A percentile compares a stretch with the other conserved stretches of the same genome.
phyloP scores from a whole-genome alignment of 1,140 invertebrate species.

The Prorops nasuta region DNA sequence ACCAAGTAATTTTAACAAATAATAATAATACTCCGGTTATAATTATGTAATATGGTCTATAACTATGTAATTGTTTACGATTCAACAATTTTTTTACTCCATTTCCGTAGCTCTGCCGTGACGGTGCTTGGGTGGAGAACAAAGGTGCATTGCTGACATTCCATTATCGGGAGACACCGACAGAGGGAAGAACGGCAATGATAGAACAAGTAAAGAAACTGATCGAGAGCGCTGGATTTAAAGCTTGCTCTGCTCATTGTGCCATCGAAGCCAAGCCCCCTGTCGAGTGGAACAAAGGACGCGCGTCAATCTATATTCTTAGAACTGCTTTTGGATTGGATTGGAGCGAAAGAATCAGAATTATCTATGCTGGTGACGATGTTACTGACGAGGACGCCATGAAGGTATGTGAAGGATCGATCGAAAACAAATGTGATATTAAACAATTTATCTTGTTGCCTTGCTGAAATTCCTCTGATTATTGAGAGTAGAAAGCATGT shows the following conservation, averaged over 20 bases:
- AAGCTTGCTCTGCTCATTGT: conserved; percentile 74
- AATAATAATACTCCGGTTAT: not conserved
- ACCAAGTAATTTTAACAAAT: conserved; percentile 61
- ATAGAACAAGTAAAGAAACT: conserved; percentile 68
- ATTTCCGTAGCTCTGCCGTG: conserved; percentile 67
- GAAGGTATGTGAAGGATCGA: conserved; percentile 68
- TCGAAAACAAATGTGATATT: too few relatives aligned
- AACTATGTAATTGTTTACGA: not conserved
- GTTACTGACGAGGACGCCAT: conserved; percentile 89
- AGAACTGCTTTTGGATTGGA: conserved; percentile 86
- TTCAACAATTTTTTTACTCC: conserved; percentile 7
- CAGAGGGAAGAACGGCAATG: conserved; percentile 63
- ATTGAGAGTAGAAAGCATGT: too few relatives aligned
- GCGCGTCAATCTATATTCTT: conserved; percentile 86
- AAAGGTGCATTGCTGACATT: conserved; percentile 85
- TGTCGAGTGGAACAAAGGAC: conserved; percentile 88
- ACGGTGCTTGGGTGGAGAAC: conserved; percentile 90
- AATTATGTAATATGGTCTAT: not conserved
- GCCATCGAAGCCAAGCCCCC: conserved; percentile 86
- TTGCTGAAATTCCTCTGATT: too few relatives aligned
- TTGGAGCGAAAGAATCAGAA: conserved; percentile 86
- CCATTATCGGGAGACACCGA: conserved; percentile 82
- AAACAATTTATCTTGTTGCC: too few relatives aligned
- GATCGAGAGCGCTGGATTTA: conserved; percentile 75
- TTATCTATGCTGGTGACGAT: conserved; percentile 89